Evolutionary conservation across 1,140 invertebrate genomes (phyloP), one percentile per base, ranked within the genome.

Genomic region (Halyomorpha halys): DNA sequence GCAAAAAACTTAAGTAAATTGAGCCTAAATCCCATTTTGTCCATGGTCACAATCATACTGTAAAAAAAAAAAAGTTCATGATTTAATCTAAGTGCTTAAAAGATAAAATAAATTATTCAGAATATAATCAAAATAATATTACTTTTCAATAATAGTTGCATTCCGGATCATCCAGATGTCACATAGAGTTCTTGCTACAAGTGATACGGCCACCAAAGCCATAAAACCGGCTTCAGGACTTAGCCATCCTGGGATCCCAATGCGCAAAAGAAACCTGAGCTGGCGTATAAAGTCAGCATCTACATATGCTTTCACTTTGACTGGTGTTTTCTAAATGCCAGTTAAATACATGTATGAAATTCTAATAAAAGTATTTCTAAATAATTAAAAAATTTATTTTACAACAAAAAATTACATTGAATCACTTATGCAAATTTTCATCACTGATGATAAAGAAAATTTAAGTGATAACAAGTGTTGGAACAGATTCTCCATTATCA

Each of bases 141-240:
- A 91, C 89, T 87, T 91, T 82, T 98, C 95, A 70, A 98, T 87
- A 63, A 89, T 80, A 2, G 95, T 98, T 16, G 87, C 86, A 75
- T 91, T 91, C 70, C 91, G 86, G 68, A 99, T 98, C 79, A 98
- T 86, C 93, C 94, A 98, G 56, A 99, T 82, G 78, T 99, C 96
- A 73, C 93, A 97, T 25, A 95, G 80, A 0, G 95, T 97, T 72
- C 95, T 82, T 6, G 87, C 82, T 13, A 97, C 79, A 11, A 99
- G 77, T 25, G 90, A 84, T 11, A 75, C 69, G 8, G 94, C 94
- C 49, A 98, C 87, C 11, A 97, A 71, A 3, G 84, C 66, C 71
- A 96, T 77, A 67, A 90, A 91, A 51, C 86, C 89, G 65, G 82
- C 78, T 79, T 96, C 90, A 47, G 82, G 74, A 16, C 82, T 82